Conservation (phyloP, 2,113 vertebrate genomes). For the Microcebus griseorufus region DNA sequence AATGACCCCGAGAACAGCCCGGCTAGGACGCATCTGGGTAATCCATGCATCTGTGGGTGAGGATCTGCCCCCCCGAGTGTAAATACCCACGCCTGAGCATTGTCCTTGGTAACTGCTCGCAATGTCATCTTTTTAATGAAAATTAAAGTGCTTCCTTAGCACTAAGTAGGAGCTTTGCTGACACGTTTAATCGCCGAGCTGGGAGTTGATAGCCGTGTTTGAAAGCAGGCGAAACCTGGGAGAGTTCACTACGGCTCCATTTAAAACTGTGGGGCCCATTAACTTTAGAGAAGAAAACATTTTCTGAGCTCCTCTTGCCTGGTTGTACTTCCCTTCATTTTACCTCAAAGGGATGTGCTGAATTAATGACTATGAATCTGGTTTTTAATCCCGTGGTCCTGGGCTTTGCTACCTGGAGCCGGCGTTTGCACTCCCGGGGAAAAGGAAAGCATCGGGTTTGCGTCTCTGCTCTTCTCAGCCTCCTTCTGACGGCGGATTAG, state of each 20-base stretch:
- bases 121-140: slow-evolving; percentile 86
- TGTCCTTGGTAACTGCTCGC: slow-evolving; percentile 79
- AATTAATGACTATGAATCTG: slow-evolving; percentile 54
- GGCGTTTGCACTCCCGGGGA: fast-evolving
- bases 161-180: slow-evolving; percentile 73
- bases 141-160: slow-evolving; percentile 83
- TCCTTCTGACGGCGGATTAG: neutral
- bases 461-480: fast-evolving
- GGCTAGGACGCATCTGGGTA: neutral
- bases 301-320: neutral
- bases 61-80: neutral
- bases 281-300: slow-evolving; percentile 72
- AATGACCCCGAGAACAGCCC: neutral
- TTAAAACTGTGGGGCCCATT: slow-evolving; percentile 47
- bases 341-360: slow-evolving; percentile 47
- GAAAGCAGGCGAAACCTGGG: slow-evolving; percentile 74
- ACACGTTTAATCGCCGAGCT: slow-evolving; percentile 74
- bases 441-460: fast-evolving
- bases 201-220: slow-evolving; percentile 77
- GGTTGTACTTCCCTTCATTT: slow-evolving; percentile 54
- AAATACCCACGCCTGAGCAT: neutral
- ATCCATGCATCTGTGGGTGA: slow-evolving; percentile 52
- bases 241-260: neutral
- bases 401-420: neutral
- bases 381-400: neutral